These are phyloP conservation scores for Euschistus heros DNA, from an alignment of 1,140 invertebrate genomes.

Conservation along the genomic window DNA sequence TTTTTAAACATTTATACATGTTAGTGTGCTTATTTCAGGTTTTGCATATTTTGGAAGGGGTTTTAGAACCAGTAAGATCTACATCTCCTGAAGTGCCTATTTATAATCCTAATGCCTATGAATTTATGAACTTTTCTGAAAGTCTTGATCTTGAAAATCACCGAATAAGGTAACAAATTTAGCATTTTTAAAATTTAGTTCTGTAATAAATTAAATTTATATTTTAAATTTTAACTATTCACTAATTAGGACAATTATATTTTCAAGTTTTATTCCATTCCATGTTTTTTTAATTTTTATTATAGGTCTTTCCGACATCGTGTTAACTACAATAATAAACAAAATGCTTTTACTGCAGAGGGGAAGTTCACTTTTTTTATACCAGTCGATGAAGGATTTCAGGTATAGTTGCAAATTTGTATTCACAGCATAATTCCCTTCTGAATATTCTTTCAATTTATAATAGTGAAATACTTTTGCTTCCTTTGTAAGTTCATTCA, in stretches of 20 bases:
- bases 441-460: too few relatives aligned
- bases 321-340: constrained; percentile 55
- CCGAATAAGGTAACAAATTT: constrained; percentile 42
- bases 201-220: too few relatives aligned
- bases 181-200: neutral
- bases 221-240: neutral
- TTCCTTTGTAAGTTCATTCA: too few relatives aligned
- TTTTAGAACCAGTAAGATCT: constrained; percentile 56
- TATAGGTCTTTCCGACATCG: constrained; percentile 60
- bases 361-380: constrained; percentile 79
- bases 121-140: constrained; percentile 64
- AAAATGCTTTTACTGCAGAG: constrained; percentile 59
- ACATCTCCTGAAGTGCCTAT: constrained; percentile 46
- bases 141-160: constrained; percentile 53
- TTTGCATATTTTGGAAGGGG: constrained; percentile 69
- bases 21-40: constrained; percentile 42
- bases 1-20: neutral
- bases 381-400: constrained; percentile 79
- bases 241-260: neutral
- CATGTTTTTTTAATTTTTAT: constrained; percentile 25
- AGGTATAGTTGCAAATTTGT: constrained; percentile 42
- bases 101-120: constrained; percentile 65
- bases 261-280: neutral
- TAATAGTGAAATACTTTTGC: too few relatives aligned
- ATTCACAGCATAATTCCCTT: neutral